Evolutionary conservation across 2,888 invertebrate species (phyloP).

Genomic region (Zhengitettix transpicula): DNA sequence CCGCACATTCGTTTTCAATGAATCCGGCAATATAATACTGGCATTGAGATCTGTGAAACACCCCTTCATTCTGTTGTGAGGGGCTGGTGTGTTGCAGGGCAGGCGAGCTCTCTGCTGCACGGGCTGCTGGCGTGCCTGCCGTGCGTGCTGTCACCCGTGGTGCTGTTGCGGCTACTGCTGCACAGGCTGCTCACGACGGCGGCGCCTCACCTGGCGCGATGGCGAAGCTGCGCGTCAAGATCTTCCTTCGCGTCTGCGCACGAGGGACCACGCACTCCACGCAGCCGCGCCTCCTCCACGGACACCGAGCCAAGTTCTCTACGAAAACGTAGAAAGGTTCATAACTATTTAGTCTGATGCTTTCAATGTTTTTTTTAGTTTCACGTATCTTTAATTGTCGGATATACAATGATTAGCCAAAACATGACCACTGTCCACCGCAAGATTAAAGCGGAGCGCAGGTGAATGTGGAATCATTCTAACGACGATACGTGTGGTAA

Average conservation of each 20-base stretch:
- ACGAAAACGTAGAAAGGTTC: conserved; percentile 24
- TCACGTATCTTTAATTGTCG: too few species aligned
- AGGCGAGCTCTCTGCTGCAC: conserved; percentile 14
- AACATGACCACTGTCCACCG: too few species aligned
- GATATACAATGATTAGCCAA: too few species aligned
- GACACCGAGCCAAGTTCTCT: conserved; percentile 25
- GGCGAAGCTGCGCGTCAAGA: conserved; percentile 27
- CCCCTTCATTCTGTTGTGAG: neutral
- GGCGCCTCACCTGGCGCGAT: conserved; percentile 27
- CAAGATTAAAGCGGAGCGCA: too few species aligned
- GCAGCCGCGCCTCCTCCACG: conserved; percentile 25
- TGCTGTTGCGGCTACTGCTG: conserved; percentile 33
- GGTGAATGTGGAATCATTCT: too few species aligned
- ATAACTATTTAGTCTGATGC: too few species aligned
- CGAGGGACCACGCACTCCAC: conserved; percentile 22
- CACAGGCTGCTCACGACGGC: conserved; percentile 35
- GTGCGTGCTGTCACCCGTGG: conserved; percentile 34
- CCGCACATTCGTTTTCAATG: too few species aligned
- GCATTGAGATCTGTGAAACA: neutral
- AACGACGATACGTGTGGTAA: too few species aligned
- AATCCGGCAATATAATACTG: too few species aligned
- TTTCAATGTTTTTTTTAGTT: too few species aligned
- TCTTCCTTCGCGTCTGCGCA: conserved; percentile 27
- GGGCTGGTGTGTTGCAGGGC: neutral
- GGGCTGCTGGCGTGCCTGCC: conserved; percentile 29